Conservation (phyloP, 2,888 invertebrate genomes). For the Synergus laeviventris region DNA sequence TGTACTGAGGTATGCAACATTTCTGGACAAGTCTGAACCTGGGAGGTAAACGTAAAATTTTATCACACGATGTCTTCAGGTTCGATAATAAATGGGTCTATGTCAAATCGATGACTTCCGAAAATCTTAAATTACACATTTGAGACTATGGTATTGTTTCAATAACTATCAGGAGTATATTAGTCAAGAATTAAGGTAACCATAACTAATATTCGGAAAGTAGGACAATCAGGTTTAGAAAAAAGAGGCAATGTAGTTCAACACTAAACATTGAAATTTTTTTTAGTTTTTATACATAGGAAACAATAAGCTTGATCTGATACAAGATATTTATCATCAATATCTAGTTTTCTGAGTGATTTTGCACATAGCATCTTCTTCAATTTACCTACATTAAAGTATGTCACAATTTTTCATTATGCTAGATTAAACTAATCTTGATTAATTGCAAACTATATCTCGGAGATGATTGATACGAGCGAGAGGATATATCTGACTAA, state of each 20-base stretch:
- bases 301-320: too few relatives aligned
- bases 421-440: not conserved
- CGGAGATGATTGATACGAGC: not conserved
- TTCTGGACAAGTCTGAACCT: constrained; percentile 25
- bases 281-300: too few relatives aligned
- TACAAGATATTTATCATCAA: too few relatives aligned
- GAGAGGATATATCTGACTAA: not conserved
- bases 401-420: not conserved
- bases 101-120: not conserved
- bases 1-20: constrained; percentile 13
- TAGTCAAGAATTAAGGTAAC: too few relatives aligned
- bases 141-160: too few relatives aligned
- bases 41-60: constrained; percentile 28
- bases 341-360: too few relatives aligned
- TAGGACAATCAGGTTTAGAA: too few relatives aligned
- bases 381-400: not conserved
- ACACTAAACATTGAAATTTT: too few relatives aligned
- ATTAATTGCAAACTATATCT: not conserved
- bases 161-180: too few relatives aligned
- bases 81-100: constrained; percentile 15
- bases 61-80: constrained; percentile 13
- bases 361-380: not conserved
- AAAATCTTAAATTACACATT: not conserved
- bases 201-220: too few relatives aligned
- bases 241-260: too few relatives aligned